Evolutionary conservation across 1,140 invertebrate genomes (phyloP), one percentile per base, ranked within the genome.

Genomic region (Pissodes strobi): DNA sequence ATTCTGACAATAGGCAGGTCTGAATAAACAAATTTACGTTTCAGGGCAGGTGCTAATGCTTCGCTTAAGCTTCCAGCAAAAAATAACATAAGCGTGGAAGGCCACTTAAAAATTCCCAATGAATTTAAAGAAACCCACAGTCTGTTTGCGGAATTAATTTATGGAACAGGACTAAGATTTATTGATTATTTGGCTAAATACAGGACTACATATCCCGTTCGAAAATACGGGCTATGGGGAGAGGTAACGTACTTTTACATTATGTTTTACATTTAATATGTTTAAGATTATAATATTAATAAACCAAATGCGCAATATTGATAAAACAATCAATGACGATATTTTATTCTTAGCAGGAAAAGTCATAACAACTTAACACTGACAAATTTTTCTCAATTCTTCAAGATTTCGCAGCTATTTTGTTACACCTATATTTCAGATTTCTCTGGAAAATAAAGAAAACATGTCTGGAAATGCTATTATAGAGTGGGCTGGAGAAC

Each of bases 81-180:
- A 10, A 76, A 82, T 21, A 81, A 83, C 19, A 69, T 85, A 0
- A 82, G 82, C 51, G 76, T 83, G 1, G 68, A 82, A 0, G 76
- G 85, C 0, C 80, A 82, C 63, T 72, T 86, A 0, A 82, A 82
- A 49, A 73, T 88, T 1, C 87, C 87, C 22, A 56, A 65, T 21
- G 60, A 85, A 45, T 85, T 84, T 1, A 81, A 86, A 59, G 80
- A 84, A 17, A 86, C 84, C 3, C 86, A 88, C 70, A 82, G 82
- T 17, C 60, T 88, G 1, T 74, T 79, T 34, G 72, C 85, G 0
- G 82, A 81, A 9, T 79, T 81, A 64, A 74, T 80, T 25, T 81
- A 78, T 1, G 70, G 70, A 1, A 64, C 74, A 17, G 62, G 66
- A 55, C 66, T 67, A 4, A 68, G 38, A 13, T 64, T 63, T 52